These are phyloP conservation scores for Xylocopa sonorina DNA, from an alignment of 1,140 invertebrate species.

Conservation along the genomic window DNA sequence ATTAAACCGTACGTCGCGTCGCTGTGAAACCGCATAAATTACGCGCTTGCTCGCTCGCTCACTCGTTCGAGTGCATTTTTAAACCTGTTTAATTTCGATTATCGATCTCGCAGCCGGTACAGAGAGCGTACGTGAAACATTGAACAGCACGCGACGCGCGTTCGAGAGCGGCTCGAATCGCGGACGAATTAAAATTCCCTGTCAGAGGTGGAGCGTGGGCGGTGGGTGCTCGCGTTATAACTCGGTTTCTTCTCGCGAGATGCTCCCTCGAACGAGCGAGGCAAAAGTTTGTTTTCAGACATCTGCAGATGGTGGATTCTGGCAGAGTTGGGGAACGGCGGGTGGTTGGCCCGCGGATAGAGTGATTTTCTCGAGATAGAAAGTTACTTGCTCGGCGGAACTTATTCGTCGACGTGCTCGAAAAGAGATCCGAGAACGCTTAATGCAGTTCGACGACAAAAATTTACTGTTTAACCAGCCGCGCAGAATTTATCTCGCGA, in stretches of 20 bases:
- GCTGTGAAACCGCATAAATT: conserved; percentile 28
- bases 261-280: background rate
- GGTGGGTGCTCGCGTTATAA: background rate
- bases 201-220: no score
- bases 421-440: background rate
- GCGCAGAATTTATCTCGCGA: background rate
- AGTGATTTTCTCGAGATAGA: background rate
- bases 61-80: background rate
- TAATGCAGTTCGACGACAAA: background rate
- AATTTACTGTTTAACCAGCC: background rate
- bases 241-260: background rate
- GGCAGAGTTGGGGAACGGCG: background rate
- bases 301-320: conserved; percentile 5
- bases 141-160: background rate
- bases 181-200: background rate
- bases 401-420: conserved; percentile 5
- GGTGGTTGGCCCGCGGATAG: background rate
- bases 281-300: conserved; percentile 17
- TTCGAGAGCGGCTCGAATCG: background rate
- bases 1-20: background rate
- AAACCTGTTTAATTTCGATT: conserved; percentile 2
- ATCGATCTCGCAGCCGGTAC: background rate
- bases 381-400: background rate
- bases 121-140: background rate
- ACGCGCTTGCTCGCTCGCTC: background rate